Conservation (phyloP, 2,888 invertebrate genomes). For the Patella ulyssiponensis region DNA sequence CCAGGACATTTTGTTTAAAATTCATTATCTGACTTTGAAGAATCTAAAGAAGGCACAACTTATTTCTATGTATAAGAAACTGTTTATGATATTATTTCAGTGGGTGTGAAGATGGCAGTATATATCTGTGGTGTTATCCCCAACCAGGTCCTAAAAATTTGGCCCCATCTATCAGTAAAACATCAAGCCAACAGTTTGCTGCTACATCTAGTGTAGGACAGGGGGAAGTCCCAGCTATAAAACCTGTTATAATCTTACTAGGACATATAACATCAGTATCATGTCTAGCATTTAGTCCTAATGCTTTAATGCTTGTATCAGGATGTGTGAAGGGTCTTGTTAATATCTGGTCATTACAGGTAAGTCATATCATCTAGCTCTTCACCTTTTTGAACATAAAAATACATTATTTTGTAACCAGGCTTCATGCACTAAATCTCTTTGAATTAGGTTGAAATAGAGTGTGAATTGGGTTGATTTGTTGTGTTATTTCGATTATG, state of each 20-base stretch:
- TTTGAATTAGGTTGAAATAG: too few species aligned
- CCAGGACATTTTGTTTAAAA: too few species aligned
- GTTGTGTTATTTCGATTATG: too few species aligned
- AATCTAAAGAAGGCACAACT: too few species aligned
- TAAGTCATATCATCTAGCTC: conserved; percentile 35
- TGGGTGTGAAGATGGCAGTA: conserved; percentile 64
- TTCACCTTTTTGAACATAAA: neutral
- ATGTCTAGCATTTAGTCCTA: conserved; percentile 74
- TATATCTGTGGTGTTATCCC: conserved; percentile 60
- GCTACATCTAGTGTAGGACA: conserved; percentile 8
- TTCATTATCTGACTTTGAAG: too few species aligned
- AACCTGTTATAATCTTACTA: conserved; percentile 59
- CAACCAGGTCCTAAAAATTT: conserved; percentile 44
- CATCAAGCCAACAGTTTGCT: neutral
- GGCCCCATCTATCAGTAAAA: neutral
- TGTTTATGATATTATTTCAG: conserved; percentile 40
- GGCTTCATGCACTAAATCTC: too few species aligned
- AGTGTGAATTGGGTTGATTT: too few species aligned
- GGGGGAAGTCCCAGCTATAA: neutral
- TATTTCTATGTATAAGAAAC: too few species aligned
- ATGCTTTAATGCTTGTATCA: conserved; percentile 76
- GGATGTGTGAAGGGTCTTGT: conserved; percentile 75
- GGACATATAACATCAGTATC: conserved; percentile 77
- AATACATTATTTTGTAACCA: too few species aligned
- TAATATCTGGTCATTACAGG: conserved; percentile 77